Evolutionary conservation across 2,797 vertebrate species (phyloP).

Genomic region (Acomys russatus): DNA sequence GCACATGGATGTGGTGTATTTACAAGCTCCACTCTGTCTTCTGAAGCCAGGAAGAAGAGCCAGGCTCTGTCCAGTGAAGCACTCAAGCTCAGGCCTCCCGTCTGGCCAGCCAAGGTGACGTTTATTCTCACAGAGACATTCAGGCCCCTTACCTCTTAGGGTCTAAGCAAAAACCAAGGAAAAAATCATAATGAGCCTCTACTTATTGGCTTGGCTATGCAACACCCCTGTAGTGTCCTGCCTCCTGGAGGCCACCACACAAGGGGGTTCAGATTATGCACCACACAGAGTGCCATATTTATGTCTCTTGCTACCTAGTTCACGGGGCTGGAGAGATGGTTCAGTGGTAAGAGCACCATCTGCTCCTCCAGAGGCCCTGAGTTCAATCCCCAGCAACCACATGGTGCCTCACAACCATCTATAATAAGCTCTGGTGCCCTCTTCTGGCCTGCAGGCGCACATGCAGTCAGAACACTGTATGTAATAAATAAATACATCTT

Average conservation of each 20-base stretch:
- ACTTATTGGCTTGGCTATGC: not conserved
- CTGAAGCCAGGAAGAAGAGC: not conserved
- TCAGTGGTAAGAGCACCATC: no score
- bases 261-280: not conserved
- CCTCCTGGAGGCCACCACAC: not conserved
- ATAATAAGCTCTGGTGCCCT: no score
- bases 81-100: not conserved
- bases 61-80: not conserved
- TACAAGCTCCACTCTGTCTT: not conserved
- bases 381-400: no score
- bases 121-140: conserved; percentile 23
- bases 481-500: no score
- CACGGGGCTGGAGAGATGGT: no score
- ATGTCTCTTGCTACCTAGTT: not conserved
- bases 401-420: no score
- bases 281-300: no score
- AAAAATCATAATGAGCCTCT: not conserved
- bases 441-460: no score
- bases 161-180: not conserved
- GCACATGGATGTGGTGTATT: no score
- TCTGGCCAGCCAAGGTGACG: not conserved
- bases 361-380: no score
- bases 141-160: not conserved
- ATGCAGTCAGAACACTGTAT: no score
- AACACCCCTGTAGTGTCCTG: not conserved